Base-by-base conservation (phyloP, 1,140 invertebrate species). In the Protaetia brevitarsis region DNA sequence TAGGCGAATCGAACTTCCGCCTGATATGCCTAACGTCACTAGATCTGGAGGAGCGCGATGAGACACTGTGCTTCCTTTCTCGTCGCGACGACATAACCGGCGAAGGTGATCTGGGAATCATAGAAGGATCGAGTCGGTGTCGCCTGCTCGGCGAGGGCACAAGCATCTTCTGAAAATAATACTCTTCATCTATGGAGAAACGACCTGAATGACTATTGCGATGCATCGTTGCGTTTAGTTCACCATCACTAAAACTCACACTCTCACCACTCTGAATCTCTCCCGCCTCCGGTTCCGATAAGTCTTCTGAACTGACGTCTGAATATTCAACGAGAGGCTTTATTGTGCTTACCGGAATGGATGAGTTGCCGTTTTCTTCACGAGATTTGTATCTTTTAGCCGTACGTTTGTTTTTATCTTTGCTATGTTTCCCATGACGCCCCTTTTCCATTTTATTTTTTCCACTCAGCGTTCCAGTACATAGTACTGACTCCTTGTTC, bases 281-380 rank as follows among this genome's bases (percentile, higher is more conserved):
- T 45, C 92, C 92, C 16, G 91, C 89, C 81, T 95, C 92, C 0
- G 92, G 91, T 72, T 88, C 92, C 1, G 91, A 93, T 36, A 94
- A 85, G 76, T 92, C 92, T 77, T 94, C 92, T 1, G 92, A 95
- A 81, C 91, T 94, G 7, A 95, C 92, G 79, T 95, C 92, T 23
- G 92, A 94, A 79, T 95, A 95, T 77, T 94, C 92, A 58, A 93
- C 91, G 67, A 92, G 80, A 23, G 88, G 87, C 74, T 88, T 88
- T 23, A 62, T 34, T 19, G 57, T 30, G 23, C 29, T 37, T 11
- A 30, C 34, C 26, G 62, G 28, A 36, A 59, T 65, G 36, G 57
- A 23, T 61, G 29, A 31, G 26, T 37, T 62, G 34, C 71, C 69
- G 68, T 73, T 74, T 67, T 75, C 74, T 70, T 75, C 74, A 61